These are phyloP conservation scores for Myocastor coypus DNA, from an alignment of 2,113 vertebrate species.

Conservation along the genomic window DNA sequence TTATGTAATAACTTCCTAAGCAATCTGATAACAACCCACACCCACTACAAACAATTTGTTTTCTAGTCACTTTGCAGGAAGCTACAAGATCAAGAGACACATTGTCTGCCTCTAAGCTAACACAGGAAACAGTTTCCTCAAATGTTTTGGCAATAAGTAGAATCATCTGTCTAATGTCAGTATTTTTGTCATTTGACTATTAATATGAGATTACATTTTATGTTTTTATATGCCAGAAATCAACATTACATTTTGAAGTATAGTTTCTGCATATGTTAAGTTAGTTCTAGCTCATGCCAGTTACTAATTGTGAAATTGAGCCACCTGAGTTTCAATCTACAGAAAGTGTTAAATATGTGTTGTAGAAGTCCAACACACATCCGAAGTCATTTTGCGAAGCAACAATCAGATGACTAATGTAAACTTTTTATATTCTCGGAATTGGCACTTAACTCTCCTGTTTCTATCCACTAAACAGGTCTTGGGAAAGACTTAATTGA, in stretches of 20 bases:
- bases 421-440: not conserved
- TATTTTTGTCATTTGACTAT: not conserved
- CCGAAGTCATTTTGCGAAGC: not conserved
- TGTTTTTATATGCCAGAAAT: not conserved
- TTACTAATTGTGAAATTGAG: not conserved
- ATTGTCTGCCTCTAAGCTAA: not conserved
- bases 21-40: not conserved
- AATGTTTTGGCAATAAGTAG: constrained; percentile 27
- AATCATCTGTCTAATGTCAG: not conserved
- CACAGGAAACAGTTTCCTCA: not conserved
- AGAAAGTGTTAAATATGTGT: not conserved
- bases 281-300: not conserved
- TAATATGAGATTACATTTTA: not conserved
- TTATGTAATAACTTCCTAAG: not conserved
- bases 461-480: not conserved
- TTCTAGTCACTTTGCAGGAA: not conserved
- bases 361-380: not conserved
- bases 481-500: not conserved
- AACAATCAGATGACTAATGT: no score
- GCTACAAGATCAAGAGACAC: not conserved
- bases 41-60: not conserved
- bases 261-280: not conserved
- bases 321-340: not conserved
- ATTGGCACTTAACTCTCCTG: not conserved
- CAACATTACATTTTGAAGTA: not conserved